phyloP scores from a whole-genome alignment of 2,888 invertebrate genomes.

The Drosophila imparisetae region DNA sequence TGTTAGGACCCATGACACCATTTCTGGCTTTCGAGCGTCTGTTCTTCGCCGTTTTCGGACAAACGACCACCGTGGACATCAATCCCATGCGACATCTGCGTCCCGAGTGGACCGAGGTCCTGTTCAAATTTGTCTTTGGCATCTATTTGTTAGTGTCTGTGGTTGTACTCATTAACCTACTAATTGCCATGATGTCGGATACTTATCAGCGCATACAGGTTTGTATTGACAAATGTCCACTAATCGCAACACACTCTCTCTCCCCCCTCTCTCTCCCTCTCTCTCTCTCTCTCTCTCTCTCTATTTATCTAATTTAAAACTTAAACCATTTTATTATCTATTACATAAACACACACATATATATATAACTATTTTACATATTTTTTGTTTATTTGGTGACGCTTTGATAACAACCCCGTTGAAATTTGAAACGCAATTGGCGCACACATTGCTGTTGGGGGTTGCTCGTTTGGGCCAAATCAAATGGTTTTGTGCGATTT shows the following conservation, averaged over 20 bases:
- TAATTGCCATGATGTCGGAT: conserved; percentile 99
- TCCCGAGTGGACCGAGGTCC: conserved; percentile 93
- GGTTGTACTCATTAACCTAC: conserved; percentile 98
- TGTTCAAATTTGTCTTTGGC: conserved; percentile 97
- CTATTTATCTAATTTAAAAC: conserved; percentile 10
- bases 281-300: conserved; percentile 25
- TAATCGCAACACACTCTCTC: conserved; percentile 74
- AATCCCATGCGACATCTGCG: conserved; percentile 89
- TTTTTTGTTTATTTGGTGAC: conserved; percentile 2
- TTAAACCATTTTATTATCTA: background rate
- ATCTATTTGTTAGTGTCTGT: conserved; percentile 99
- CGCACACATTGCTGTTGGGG: conserved; percentile 38
- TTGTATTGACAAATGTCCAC: conserved; percentile 85
- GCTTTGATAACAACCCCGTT: conserved; percentile 61
- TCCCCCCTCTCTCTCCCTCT: conserved; percentile 63
- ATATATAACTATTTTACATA: conserved; percentile 5
- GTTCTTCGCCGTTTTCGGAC: conserved; percentile 99
- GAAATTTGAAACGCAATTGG: conserved; percentile 44
- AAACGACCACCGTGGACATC: conserved; percentile 94
- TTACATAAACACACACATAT: conserved; percentile 3
- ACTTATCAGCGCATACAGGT: conserved; percentile 99
- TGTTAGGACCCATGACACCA: conserved; percentile 89
- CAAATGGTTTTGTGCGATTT: conserved; percentile 17
- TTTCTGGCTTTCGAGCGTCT: conserved; percentile 97
- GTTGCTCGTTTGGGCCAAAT: conserved; percentile 55